Conservation (phyloP, 2,888 invertebrate species). For the Barypeithes pellucidus region DNA sequence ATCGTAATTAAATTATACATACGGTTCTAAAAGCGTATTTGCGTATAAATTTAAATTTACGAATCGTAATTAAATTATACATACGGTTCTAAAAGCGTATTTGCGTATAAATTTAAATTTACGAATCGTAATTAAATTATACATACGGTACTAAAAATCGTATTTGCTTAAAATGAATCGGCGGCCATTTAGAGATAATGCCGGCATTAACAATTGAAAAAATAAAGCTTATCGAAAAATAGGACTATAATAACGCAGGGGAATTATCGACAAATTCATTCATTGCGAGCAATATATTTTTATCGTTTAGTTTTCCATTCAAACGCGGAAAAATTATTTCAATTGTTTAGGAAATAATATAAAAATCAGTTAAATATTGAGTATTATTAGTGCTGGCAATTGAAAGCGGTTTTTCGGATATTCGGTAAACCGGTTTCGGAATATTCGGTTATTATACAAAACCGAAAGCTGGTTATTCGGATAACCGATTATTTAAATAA, state of each 20-base stretch:
- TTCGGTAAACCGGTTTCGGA: too few species aligned
- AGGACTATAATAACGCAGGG: conserved; percentile 36
- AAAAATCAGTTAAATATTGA: neutral
- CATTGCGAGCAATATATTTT: conserved; percentile 47
- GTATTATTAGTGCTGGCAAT: too few species aligned
- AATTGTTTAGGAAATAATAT: conserved; percentile 22
- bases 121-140: neutral
- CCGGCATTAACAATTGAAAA: conserved; percentile 23
- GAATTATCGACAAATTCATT: conserved; percentile 45
- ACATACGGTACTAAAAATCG: conserved; percentile 26
- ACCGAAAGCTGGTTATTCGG: too few species aligned
- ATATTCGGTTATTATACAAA: too few species aligned
- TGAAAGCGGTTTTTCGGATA: too few species aligned
- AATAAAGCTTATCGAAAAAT: conserved; percentile 24
- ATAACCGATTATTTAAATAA: too few species aligned
- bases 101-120: conserved; percentile 4
- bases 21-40: too few species aligned
- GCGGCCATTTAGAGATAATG: conserved; percentile 33
- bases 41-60: too few species aligned
- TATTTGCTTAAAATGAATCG: conserved; percentile 37
- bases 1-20: too few species aligned
- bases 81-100: neutral
- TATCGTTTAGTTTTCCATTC: conserved; percentile 28
- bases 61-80: too few species aligned
- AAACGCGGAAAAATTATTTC: conserved; percentile 19